phyloP scores from a whole-genome alignment of 2,888 invertebrate genomes.

The Sarcophaga caerulescens region DNA sequence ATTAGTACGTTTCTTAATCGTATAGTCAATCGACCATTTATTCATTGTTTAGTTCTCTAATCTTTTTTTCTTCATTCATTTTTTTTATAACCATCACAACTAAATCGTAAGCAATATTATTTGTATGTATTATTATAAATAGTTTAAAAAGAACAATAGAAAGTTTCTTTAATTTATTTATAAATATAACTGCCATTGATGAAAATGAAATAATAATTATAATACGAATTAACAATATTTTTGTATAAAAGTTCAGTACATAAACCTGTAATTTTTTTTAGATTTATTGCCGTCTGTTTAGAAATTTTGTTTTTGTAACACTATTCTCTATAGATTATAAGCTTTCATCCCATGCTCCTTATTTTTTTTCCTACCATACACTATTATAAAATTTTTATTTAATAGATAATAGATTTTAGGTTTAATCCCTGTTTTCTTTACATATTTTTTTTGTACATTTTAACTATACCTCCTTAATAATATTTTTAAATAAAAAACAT shows the following conservation, averaged over 20 bases:
- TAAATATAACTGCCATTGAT: slow-evolving; percentile 52
- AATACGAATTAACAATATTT: neutral
- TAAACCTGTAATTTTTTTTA: slow-evolving; percentile 8
- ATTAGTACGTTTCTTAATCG: neutral
- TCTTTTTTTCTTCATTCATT: neutral
- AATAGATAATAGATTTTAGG: slow-evolving; percentile 47
- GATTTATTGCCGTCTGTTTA: slow-evolving; percentile 21
- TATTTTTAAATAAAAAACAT: slow-evolving; percentile 11
- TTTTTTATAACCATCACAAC: neutral
- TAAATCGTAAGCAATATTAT: slow-evolving; percentile 46
- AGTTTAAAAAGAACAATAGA: slow-evolving; percentile 11
- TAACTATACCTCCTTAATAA: slow-evolving; percentile 7
- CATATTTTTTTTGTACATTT: slow-evolving; percentile 1
- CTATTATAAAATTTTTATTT: slow-evolving; percentile 37
- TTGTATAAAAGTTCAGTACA: slow-evolving; percentile 26
- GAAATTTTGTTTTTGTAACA: neutral
- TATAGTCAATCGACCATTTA: neutral
- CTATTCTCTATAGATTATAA: slow-evolving; percentile 29
- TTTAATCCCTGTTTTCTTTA: slow-evolving; percentile 29
- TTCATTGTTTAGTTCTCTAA: neutral
- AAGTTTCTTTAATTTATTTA: slow-evolving; percentile 10
- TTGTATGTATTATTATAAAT: slow-evolving; percentile 55
- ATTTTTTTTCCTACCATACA: neutral
- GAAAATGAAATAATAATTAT: slow-evolving; percentile 12
- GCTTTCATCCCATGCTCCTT: neutral